Base-by-base conservation (phyloP, 2,888 invertebrate species). In the Spatulosminthurus flaviceps region DNA sequence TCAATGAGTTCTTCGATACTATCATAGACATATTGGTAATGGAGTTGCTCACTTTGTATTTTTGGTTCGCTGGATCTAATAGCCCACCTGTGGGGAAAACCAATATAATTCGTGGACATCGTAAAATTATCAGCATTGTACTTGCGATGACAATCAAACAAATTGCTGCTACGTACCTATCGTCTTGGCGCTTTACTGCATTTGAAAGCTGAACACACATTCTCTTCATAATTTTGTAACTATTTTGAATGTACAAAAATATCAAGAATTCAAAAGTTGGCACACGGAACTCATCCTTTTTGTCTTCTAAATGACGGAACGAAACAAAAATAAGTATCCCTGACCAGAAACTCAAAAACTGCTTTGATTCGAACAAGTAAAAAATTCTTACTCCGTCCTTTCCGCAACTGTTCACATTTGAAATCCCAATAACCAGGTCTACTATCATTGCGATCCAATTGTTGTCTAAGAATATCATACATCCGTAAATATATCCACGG, bases 191-290 rank as follows among this genome's bases (percentile, higher is more conserved):
- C 24, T 69, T 43, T 13, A 22, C 61, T 51, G 21, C n/a, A 70
- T 61, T 51, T 28, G 60, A 61, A 4, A 71, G 71, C 70, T 71
- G 71, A 0, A 61, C 21, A 61, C 74, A 60, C 29, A 81, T 77
- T 60, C 77, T 81, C 34, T 78, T 80, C 67, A 79, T 77, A 1
- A 82, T 76, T 4, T 81, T 77, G 7, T 42, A 72, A 42, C 80
- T 81, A 72, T 82, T 77, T 61, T 83, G 83, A 43, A 83, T 79
- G 61, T 82, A 83, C 5, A 83, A 76, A 69, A 83, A 83, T 16
- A 82, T 24, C 1, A 83, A 74, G 43, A 83, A 83, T 64, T 79
- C 51, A 24, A 75, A 67, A 0, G 83, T 81, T 41, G 82, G 75
- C 26, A 83, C 81, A 26, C 71, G 74, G 19, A 81, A 72, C 2